These are phyloP conservation scores for Zapus hudsonius DNA, from an alignment of 2,113 vertebrate species.

Conservation along the genomic window DNA sequence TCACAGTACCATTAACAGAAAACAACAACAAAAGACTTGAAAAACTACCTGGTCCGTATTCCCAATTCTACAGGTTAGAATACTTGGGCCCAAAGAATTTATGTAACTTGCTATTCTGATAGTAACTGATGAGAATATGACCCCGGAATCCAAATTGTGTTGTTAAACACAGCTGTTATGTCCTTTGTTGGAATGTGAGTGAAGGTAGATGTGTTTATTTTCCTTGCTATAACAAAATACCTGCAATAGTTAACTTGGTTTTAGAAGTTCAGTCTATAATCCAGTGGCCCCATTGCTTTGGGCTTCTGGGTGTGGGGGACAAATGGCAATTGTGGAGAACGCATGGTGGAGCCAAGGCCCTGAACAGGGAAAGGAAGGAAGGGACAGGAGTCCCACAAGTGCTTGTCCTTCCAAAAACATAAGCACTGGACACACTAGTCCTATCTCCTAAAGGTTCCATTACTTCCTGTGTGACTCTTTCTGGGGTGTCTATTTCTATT, in stretches of 20 bases:
- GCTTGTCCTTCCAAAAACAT: background rate
- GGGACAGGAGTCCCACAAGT: background rate
- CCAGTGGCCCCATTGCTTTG: background rate
- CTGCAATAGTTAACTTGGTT: background rate
- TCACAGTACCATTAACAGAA: no score
- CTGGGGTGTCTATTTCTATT: background rate
- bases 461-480: background rate
- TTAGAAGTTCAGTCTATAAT: background rate
- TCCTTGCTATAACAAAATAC: background rate
- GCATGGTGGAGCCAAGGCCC: background rate
- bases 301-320: background rate
- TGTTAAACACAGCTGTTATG: background rate
- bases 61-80: background rate
- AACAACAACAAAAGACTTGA: no score
- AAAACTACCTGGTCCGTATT: no score
- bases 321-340: background rate
- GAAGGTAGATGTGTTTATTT: background rate
- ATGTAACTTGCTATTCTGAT: background rate
- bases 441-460: background rate
- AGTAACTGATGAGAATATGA: constrained; percentile 23
- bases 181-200: background rate
- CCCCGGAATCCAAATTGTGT: background rate
- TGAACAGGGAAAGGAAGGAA: background rate
- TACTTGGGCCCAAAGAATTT: background rate
- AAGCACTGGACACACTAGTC: background rate